A percentile compares a stretch with the other conserved stretches of the same genome.
Evolutionary conservation across 2,797 vertebrate genomes (phyloP).

Genomic region (Urocyon cinereoargenteus): DNA sequence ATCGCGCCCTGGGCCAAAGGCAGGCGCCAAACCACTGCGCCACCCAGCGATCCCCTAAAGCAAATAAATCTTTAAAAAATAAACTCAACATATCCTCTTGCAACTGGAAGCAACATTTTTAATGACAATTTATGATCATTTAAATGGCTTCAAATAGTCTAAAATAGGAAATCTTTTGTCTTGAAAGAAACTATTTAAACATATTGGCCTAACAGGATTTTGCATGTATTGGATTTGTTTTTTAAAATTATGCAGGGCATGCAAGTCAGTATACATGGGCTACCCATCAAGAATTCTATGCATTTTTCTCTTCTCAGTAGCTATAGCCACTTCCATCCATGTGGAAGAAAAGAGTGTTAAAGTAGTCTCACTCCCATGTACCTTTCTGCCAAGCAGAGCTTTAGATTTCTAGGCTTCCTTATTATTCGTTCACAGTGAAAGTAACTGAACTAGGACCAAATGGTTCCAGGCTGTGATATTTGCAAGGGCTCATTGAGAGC

Average conservation of each 20-base stretch:
- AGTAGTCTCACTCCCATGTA: neutral
- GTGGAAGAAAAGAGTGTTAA: neutral
- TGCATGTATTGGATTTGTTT: neutral
- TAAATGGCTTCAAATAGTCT: neutral
- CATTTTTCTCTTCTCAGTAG: neutral
- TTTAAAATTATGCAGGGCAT: neutral
- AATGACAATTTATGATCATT: neutral
- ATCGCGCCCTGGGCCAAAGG: too few relatives aligned
- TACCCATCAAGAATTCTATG: neutral
- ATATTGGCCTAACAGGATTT: neutral
- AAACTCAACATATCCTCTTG: neutral
- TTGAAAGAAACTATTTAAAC: neutral
- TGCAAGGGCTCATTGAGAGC: neutral
- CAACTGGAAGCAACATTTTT: neutral
- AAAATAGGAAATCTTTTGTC: neutral
- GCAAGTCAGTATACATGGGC: neutral
- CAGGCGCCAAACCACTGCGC: too few relatives aligned
- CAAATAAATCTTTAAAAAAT: neutral
- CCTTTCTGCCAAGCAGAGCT: neutral
- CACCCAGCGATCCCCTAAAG: too few relatives aligned
- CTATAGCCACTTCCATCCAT: neutral
- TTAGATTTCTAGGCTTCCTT: neutral
- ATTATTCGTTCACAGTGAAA: neutral
- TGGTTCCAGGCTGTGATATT: neutral
- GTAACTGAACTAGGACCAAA: neutral